Base-by-base conservation (phyloP, 2,797 vertebrate genomes). In the Eleutherodactylus coqui region DNA sequence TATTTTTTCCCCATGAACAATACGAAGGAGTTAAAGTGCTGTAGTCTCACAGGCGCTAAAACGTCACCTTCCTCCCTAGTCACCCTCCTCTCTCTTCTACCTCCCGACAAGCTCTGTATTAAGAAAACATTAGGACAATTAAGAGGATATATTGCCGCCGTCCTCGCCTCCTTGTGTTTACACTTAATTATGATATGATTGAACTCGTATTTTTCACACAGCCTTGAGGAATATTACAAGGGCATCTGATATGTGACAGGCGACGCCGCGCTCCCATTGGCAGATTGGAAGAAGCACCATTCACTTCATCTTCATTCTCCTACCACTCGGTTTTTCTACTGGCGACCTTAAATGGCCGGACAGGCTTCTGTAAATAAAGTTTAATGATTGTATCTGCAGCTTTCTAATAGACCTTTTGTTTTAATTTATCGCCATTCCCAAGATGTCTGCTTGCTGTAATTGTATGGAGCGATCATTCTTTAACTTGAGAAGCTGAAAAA, bases 111-210 rank as follows among this genome's bases (percentile, higher is more conserved):
- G 69, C 69, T 51, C 32, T 32, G 85, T 45, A 82, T 82, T 82
- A 62, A 79, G 84, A 73, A 49, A 80, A 49, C 67, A 73, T 85
- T 80, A 70, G 72, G 70, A 86, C 82, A 82, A 86, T 86, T 82
- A 86, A 27, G 72, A 32, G 53, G 75, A 82, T 69, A 38, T 58
- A 77, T 76, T 43, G 85, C 58, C 45, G 4, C 51, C 55, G 75
- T 76, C 79, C 67, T 75, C 67, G 64, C 85, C 77, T 41, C 27
- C 85, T 86, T 60, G 73, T 86, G 83, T 86, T 86, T 86, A 83
- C 80, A 70, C 80, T 83, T 78, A 58, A 83, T 86, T 83, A 86
- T 38, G n/a, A 77, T 76, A 47, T 78, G 85, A 86, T 83, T 78
- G 79, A 82, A 75, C 41, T 82, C 16, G 24, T 67, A 82, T 70